Evolutionary conservation across 2,113 vertebrate genomes (phyloP), one percentile per base, ranked within the genome.

Genomic region (Pantherophis guttatus): DNA sequence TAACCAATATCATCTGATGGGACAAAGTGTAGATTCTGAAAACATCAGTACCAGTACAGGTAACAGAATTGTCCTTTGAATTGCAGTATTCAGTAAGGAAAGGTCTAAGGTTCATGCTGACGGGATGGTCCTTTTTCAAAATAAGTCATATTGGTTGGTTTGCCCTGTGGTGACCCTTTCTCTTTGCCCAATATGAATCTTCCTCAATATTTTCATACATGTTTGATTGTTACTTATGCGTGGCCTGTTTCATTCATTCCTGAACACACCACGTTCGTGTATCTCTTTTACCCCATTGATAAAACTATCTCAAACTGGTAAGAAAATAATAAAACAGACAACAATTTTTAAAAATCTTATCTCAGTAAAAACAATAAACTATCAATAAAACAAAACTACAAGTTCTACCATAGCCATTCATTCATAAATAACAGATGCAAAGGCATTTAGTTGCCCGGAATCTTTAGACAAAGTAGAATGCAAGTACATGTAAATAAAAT

Each of bases 1-100:
- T 94, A 99, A 99, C 95, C 99, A 99, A 97, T 99, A 99, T 86
- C 99, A 99, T 93, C 97, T 99, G 96, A 98, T 99, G 50, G 98
- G 98, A 90, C 99, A 99, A 96, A 99, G 98, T 0, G 99, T 99
- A 0, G 98, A 98, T 90, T 99, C 98, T 0, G 98, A 99, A 97
- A 98, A 99, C 96, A 99, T 99, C 97, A 98, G 97, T 93, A 99
- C 99, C 95, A 99, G 99, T 95, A 98, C 99, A 97, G 99, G 99
- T 99, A 97, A 94, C 13, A 33, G 65, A 15, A 19, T 5, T 88
- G n/a, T 23, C 89, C 94, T 91, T 88, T 7, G 50, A 50, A 44
- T n/a, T 8, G 0, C 0, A 3, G 0, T 3, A 93, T 12, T 57
- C 48, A 48, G 8, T 5, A n/a, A 54, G n/a, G 70, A 86, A 85